Evolutionary conservation across 2,113 vertebrate species (phyloP), one percentile per base, ranked within the genome.

Genomic region (Eudorcas thomsonii): DNA sequence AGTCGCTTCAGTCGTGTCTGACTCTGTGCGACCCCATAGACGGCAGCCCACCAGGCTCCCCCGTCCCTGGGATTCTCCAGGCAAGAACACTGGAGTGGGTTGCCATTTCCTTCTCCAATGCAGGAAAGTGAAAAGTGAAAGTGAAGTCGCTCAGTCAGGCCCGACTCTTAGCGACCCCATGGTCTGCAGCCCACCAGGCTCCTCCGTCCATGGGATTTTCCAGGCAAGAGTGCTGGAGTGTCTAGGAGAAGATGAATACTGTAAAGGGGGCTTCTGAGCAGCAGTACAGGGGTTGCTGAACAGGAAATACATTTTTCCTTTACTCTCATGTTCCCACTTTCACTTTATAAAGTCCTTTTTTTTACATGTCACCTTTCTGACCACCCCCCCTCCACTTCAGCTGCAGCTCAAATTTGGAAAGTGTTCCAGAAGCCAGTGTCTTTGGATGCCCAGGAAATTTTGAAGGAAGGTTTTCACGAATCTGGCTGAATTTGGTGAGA

Each of bases 341-440:
- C 43, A 13, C 16, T 89, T 15, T 48, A 14, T 15, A 64, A 94
- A 54, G 17, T 17, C 15, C 28, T 25, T 45, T 26, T 33, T 90
- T 45, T n/a, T 5, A 83, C 43, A 78, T 78, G 83, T 62, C 54
- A 67, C 57, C 55, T 59, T 97, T 33, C 45, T 21, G 50, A 28
- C 7, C 1, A 0, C 83, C 57, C 39, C 57, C 21, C 7, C 90
- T 50, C 48, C 52, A 21, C 87, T 26, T 14, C 48, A 30, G 8
- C 25, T 89, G 23, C 6, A 94, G 30, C 50, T 96, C 45, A 87
- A 12, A 82, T 45, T 52, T 90, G 85, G 60, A 94, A n/a, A 54
- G 36, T 45, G 30, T 77, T 78, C 77, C 83, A 48, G 74, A 90
- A 78, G 54, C 36, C 50, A 43, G 39, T 89, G 13, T 57, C 36